Evolutionary conservation across 2,888 invertebrate genomes (phyloP), one percentile per base, ranked within the genome.

Genomic region (Entomobrya proxima): DNA sequence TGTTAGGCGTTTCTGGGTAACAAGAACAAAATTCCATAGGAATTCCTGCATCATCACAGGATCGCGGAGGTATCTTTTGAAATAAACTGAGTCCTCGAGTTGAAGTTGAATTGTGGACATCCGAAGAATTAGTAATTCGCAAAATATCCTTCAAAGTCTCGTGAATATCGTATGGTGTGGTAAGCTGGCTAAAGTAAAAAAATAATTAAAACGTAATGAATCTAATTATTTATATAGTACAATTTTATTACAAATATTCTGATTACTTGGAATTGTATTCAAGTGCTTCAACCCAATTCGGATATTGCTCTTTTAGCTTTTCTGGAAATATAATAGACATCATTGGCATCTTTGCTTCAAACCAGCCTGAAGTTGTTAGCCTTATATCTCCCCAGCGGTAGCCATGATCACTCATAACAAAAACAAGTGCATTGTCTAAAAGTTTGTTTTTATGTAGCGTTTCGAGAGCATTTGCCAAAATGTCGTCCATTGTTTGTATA

Each of bases 401-500:
- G 0, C 96, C 96, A 90, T 96, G 96, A 91, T 96, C 96, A 90
- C 96, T 96, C 78, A 96, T 92, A 89, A 91, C 90, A 91, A 94
- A 81, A 96, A 92, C 0, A 90, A 96, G 93, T 1, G 95, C 94
- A 55, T 94, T 94, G 58, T 94, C 93, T 74, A 95, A 91, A 3
- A 94, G 92, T 0, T 94, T 94, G 0, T 93, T 93, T 15, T 93
- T 92, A 3, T 94, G 92, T 1, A 87, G 47, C 1, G 15, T 75
- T 4, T 35, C 18, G 1, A 89, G 67, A 7, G 86, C 79, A 1
- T 78, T 47, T n/a, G 58, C 40, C 35, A 84, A 84, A 7, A 75
- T 24, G 1, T 61, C 27, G 50, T 89, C 89, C 9, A 74, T 67
- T 18, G 11, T 47, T 61, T 83, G 52, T 13, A 86, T 18, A 13